Conservation (phyloP, 2,797 vertebrate species). For the Emydoidea blandingii region DNA sequence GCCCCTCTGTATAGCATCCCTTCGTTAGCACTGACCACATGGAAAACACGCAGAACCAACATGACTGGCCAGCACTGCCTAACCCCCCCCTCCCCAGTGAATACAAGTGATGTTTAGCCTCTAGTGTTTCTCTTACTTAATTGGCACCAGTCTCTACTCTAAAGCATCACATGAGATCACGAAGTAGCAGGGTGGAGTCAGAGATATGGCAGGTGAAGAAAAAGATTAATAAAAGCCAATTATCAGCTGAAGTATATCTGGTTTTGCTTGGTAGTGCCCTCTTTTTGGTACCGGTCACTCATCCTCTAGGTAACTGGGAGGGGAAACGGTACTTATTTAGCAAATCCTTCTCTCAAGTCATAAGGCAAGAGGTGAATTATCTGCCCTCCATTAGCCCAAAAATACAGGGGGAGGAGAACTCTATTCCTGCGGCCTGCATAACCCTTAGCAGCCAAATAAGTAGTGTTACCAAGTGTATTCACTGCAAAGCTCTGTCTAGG, state of each 20-base stretch:
- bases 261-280: neutral
- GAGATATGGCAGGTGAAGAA: neutral
- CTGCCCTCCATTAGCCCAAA: too few relatives aligned
- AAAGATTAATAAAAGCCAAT: neutral
- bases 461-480: neutral
- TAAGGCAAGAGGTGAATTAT: neutral
- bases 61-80: neutral
- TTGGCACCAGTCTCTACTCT: neutral
- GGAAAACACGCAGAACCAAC: neutral
- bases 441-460: too few relatives aligned
- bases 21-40: neutral
- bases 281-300: neutral
- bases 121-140: neutral
- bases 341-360: neutral
- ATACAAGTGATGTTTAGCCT: neutral
- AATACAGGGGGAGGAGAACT: too few relatives aligned
- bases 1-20: neutral
- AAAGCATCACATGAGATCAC: neutral
- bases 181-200: neutral
- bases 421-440: too few relatives aligned
- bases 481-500: neutral
- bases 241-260: neutral
- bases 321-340: neutral
- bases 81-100: neutral
- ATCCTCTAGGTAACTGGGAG: neutral